A percentile compares a stretch with the other conserved stretches of the same genome.
phyloP scores from a whole-genome alignment of 2,113 vertebrate species.

The Leptodactylus fuscus region DNA sequence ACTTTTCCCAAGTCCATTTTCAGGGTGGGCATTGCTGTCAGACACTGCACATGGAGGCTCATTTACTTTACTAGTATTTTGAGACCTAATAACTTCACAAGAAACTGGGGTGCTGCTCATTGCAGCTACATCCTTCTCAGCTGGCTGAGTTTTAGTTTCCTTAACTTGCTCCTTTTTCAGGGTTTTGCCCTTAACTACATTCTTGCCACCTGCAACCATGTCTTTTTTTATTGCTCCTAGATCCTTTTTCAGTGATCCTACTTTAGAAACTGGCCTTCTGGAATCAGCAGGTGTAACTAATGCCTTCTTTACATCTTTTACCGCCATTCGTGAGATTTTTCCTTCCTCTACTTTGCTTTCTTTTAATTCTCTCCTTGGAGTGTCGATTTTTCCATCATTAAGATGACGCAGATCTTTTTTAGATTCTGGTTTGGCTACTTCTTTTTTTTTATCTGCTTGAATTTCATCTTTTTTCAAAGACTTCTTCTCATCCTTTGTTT shows the following conservation, averaged over 20 bases:
- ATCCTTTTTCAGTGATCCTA: slow-evolving; percentile 63
- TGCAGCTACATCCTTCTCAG: fast-evolving
- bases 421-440: slow-evolving; percentile 56
- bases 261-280: slow-evolving; percentile 63
- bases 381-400: slow-evolving; percentile 76
- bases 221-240: slow-evolving; percentile 67
- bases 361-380: slow-evolving; percentile 62
- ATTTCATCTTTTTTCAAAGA: slow-evolving; percentile 77
- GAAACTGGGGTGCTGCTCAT: slow-evolving; percentile 50
- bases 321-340: slow-evolving; percentile 64
- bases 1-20: background rate
- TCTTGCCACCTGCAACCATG: slow-evolving; percentile 58
- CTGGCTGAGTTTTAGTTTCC: background rate
- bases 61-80: background rate
- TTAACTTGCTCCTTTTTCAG: background rate
- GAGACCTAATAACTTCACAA: background rate
- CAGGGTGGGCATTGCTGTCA: background rate
- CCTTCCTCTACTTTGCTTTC: slow-evolving; percentile 76
- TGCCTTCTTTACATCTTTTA: slow-evolving; percentile 72
- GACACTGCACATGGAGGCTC: background rate
- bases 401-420: slow-evolving; percentile 64
- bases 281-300: slow-evolving; percentile 58
- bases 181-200: slow-evolving; percentile 45
- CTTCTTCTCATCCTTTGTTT: slow-evolving; percentile 75
- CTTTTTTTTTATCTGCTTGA: slow-evolving; percentile 40